A percentile compares a stretch with the other conserved stretches of the same genome.
phyloP scores from a whole-genome alignment of 2,113 vertebrate genomes.

The Laticauda colubrina region DNA sequence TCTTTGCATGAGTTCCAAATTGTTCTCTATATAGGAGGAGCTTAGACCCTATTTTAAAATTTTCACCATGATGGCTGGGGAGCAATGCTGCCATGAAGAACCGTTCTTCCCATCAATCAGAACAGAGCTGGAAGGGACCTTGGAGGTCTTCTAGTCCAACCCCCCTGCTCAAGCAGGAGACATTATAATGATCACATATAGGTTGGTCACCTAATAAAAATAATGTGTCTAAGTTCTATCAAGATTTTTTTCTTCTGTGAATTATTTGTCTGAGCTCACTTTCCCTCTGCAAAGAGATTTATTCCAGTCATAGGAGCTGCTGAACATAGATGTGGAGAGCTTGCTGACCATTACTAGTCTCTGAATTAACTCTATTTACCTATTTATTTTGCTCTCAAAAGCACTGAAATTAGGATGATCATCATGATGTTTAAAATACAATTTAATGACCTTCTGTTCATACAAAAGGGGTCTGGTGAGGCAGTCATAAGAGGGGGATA shows the following conservation, averaged over 20 bases:
- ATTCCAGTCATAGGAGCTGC: neutral
- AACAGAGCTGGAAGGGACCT: neutral
- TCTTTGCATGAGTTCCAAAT: neutral
- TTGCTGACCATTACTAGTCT: neutral
- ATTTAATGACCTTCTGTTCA: neutral
- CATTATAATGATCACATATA: neutral
- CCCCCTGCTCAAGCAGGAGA: neutral
- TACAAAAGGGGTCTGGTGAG: neutral
- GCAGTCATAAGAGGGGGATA: neutral
- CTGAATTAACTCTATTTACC: neutral
- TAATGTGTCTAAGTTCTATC: neutral
- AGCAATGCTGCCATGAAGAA: neutral
- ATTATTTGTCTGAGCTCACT: neutral
- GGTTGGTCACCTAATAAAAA: neutral
- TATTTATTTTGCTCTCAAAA: neutral
- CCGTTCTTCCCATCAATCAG: neutral
- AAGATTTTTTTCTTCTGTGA: neutral
- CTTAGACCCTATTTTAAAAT: neutral
- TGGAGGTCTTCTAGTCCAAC: neutral
- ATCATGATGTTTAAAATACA: neutral
- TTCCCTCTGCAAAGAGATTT: neutral
- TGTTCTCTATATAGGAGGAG: too few relatives aligned
- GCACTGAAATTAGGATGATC: constrained; percentile 32
- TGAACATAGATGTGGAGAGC: neutral
- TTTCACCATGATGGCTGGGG: neutral